Base-by-base conservation (phyloP, 2,797 vertebrate genomes). In the Onychomys torridus region DNA sequence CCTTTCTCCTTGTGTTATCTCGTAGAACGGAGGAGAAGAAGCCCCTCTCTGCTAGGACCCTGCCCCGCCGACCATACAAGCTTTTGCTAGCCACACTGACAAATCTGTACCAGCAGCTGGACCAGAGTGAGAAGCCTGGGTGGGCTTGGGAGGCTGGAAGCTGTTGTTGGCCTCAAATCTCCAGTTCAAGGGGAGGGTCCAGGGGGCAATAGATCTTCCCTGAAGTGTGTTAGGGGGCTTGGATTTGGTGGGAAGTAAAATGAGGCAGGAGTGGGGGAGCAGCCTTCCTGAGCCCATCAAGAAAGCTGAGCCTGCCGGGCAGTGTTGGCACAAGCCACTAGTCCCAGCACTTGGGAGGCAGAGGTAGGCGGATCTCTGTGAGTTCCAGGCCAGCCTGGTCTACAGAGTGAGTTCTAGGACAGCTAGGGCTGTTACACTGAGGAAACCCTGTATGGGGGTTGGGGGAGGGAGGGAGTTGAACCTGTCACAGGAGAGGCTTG, bases 21-120 rank as follows among this genome's bases (percentile, higher is more conserved):
- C 84, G 7, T 97, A 99, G 99, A 98, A 99, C 98, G 0, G 99
- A 99, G 69, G 99, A 99, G n/a, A 99, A 99, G 98, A 99, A 99
- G 97, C 99, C 98, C 49, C 97, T 99, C 95, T 99, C 99, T 0
- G 99, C 99, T 92, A 98, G 99, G 43, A 98, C 98, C 0, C 97
- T 99, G 65, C 99, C 99, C 21, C 99, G 99, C 91, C 99, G 98
- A 85, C 99, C 99, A 9, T 99, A 98, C 94, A 99, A 99, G 97
- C 99, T 99, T 63, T 98, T 99, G 89, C 98, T 99, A 98, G 98
- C 98, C 95, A 98, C 99, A 0, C 99, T 99, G 94, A 99, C 97
- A 49, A 94, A 95, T 96, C 98, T 99, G 2, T 98, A 99, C 98
- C 99, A 98, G 97, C 99, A 99, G 32, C 98, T 99, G 98, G 99